phyloP scores from a whole-genome alignment of 37 sponge, comb jelly and placozoan genomes.

The Bolinopsis microptera region DNA sequence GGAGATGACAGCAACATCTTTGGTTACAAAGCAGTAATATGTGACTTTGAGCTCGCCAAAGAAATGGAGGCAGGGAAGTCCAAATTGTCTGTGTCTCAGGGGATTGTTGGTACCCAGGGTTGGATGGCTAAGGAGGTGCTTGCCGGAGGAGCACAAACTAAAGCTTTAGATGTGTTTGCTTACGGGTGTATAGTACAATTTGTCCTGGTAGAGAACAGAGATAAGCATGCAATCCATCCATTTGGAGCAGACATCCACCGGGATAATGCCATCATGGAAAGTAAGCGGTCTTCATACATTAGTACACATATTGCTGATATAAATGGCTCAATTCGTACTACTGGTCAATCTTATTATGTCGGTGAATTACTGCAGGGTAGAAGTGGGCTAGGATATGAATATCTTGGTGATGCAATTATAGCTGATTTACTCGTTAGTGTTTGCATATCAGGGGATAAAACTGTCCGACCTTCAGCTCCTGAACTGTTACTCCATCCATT shows the following conservation, averaged over 20 bases:
- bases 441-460: too few relatives aligned
- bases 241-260: neutral
- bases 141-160: too few relatives aligned
- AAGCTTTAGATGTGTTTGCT: neutral
- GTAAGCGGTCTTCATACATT: too few relatives aligned
- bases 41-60: conserved; percentile 1
- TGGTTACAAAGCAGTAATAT: neutral
- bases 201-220: neutral
- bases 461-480: too few relatives aligned
- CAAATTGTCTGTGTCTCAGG: neutral
- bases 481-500: too few relatives aligned
- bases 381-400: too few relatives aligned
- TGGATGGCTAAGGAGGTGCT: neutral
- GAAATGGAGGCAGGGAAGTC: neutral
- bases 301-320: too few relatives aligned
- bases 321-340: too few relatives aligned
- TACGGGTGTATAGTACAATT: conserved; percentile 8
- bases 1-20: neutral
- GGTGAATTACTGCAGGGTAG: neutral
- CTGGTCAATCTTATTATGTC: too few relatives aligned
- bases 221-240: neutral
- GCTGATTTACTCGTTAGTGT: too few relatives aligned
- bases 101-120: neutral
- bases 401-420: too few relatives aligned
- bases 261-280: too few relatives aligned